These are phyloP conservation scores for Gymnothorax javanicus DNA, from an alignment of 2,797 vertebrate species.

Conservation along the genomic window DNA sequence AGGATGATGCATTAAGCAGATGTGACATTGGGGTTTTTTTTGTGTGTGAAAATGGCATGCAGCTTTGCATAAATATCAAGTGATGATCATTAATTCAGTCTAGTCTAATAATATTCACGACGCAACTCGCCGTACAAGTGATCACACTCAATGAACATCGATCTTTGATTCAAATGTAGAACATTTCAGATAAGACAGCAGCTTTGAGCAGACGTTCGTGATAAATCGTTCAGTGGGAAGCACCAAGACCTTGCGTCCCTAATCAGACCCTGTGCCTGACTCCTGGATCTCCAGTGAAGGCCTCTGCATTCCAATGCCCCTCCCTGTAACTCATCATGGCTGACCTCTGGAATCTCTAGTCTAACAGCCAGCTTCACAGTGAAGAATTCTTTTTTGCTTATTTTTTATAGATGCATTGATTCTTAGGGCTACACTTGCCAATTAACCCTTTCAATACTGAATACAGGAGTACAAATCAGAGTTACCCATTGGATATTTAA, in stretches of 20 bases:
- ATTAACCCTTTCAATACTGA: conserved; percentile 43
- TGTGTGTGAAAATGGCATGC: neutral
- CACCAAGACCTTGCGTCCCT: conserved; percentile 35
- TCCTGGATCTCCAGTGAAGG: too few relatives aligned
- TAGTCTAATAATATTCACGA: too few relatives aligned
- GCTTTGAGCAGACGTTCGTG: neutral
- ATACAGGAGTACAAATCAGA: too few relatives aligned
- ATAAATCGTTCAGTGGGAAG: conserved; percentile 20
- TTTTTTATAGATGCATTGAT: conserved; percentile 34
- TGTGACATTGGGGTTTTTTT: neutral
- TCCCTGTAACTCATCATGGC: neutral
- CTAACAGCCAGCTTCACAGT: conserved; percentile 29
- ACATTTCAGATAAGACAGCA: neutral
- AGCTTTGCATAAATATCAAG: too few relatives aligned
- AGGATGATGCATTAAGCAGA: neutral
- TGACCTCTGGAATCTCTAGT: neutral
- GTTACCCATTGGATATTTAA: too few relatives aligned
- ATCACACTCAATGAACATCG: neutral
- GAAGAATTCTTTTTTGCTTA: conserved; percentile 1
- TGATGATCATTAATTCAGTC: too few relatives aligned
- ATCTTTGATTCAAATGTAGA: neutral
- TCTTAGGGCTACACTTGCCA: conserved; percentile 64
- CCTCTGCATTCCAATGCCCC: conserved; percentile 58
- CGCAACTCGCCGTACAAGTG: too few relatives aligned
- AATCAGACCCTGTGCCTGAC: conserved; percentile 21